Percentiles rank a stretch among this genome's conserved stretches.
These are phyloP conservation scores for Salvator merianae DNA, from an alignment of 2,113 vertebrate species.

Conservation along the genomic window DNA sequence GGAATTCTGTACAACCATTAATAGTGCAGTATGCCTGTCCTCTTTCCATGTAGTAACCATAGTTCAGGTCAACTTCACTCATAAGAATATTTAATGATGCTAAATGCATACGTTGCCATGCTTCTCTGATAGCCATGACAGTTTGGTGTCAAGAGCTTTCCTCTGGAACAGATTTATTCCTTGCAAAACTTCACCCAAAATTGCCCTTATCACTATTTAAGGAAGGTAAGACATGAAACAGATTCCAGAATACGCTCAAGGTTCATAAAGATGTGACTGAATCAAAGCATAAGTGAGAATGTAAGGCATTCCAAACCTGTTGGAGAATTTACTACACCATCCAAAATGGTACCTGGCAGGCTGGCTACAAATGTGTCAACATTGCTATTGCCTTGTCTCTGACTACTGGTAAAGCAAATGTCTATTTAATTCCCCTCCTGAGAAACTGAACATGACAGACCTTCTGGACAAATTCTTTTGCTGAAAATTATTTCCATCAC, in stretches of 20 bases:
- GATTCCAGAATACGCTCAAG: too few species aligned
- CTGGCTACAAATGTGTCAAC: not conserved
- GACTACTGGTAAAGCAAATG: not conserved
- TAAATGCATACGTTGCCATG: too few species aligned
- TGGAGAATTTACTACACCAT: not conserved
- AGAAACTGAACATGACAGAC: not conserved
- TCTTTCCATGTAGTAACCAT: too few species aligned
- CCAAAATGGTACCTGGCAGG: not conserved
- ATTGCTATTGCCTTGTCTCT: not conserved
- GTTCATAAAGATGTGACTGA: not conserved
- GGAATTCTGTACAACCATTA: too few species aligned
- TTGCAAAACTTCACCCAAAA: not conserved
- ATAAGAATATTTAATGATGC: too few species aligned
- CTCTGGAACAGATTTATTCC: too few species aligned
- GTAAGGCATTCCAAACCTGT: not conserved
- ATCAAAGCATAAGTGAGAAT: not conserved
- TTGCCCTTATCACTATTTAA: not conserved
- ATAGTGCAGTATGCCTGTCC: too few species aligned
- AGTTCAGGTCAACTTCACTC: too few species aligned
- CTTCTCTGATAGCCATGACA: too few species aligned
- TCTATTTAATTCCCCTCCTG: not conserved
- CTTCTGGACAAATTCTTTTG: not conserved
- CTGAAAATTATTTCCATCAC: conserved; percentile 13
- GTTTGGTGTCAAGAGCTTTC: not conserved
- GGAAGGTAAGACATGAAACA: not conserved